These are phyloP conservation scores for Meganola albula DNA, from an alignment of 2,888 invertebrate species.

Conservation along the genomic window DNA sequence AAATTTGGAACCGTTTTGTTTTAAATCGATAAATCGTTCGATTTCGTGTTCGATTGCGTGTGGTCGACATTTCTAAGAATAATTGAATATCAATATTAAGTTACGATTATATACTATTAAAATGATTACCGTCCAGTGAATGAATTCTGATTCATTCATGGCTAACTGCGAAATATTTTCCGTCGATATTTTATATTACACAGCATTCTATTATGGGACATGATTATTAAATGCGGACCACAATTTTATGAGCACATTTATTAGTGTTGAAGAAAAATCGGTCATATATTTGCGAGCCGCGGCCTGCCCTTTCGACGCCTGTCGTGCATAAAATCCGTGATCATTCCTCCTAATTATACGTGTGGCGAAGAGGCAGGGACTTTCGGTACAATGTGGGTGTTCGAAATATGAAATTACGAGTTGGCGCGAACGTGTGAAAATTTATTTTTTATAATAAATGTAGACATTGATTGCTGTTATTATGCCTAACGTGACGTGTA, in stretches of 20 bases:
- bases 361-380: slow-evolving; percentile 52
- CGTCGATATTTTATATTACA: slow-evolving; percentile 58
- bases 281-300: slow-evolving; percentile 63
- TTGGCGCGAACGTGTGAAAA: slow-evolving; percentile 68
- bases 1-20: slow-evolving; percentile 75
- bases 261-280: slow-evolving; percentile 61
- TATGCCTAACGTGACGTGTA: slow-evolving; percentile 38
- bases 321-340: slow-evolving; percentile 67
- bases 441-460: slow-evolving; percentile 49
- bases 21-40: slow-evolving; percentile 74
- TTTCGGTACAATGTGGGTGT: slow-evolving; percentile 69
- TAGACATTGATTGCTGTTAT: slow-evolving; percentile 45
- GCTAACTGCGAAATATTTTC: slow-evolving; percentile 43
- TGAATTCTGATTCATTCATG: slow-evolving; percentile 57
- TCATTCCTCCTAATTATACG: slow-evolving; percentile 74
- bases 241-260: slow-evolving; percentile 63
- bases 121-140: slow-evolving; percentile 58
- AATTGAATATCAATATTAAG: slow-evolving; percentile 72
- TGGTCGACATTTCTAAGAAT: slow-evolving; percentile 71
- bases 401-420: slow-evolving; percentile 70
- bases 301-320: slow-evolving; percentile 71
- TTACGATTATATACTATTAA: slow-evolving; percentile 59
- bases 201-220: slow-evolving; percentile 53
- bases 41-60: slow-evolving; percentile 70
- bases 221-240: slow-evolving; percentile 43